phyloP scores from a whole-genome alignment of 2,888 invertebrate species.

The Cantharis flavilabris region DNA sequence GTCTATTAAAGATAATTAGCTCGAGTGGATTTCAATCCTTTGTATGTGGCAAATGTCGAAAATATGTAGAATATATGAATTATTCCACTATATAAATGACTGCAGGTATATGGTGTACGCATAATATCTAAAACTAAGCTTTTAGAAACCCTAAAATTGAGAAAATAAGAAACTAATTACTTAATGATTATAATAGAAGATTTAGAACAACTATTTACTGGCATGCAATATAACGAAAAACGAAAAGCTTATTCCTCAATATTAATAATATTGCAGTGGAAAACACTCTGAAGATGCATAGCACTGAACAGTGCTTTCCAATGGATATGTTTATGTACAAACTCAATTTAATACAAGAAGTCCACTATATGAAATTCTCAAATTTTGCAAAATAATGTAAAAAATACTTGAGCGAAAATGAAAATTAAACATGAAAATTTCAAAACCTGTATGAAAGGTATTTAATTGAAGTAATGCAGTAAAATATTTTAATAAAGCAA shows the following conservation, averaged over 20 bases:
- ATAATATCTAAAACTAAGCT: not conserved
- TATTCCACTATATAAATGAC: too few species aligned
- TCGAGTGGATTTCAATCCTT: not conserved
- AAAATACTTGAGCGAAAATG: not conserved
- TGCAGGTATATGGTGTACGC: too few species aligned
- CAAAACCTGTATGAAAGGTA: conserved; percentile 2
- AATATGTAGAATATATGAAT: not conserved
- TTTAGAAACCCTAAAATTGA: not conserved
- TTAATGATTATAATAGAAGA: too few species aligned
- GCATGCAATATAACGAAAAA: too few species aligned
- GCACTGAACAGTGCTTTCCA: too few species aligned
- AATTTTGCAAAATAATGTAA: not conserved
- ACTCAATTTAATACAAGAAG: not conserved
- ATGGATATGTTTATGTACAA: too few species aligned
- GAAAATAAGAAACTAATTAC: not conserved
- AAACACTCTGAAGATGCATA: too few species aligned
- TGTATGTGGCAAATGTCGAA: not conserved
- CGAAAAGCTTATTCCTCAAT: too few species aligned
- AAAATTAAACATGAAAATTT: not conserved
- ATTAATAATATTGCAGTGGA: too few species aligned
- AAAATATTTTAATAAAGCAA: conserved; percentile 17
- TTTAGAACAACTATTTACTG: too few species aligned
- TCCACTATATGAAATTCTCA: not conserved
- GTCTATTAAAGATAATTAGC: not conserved
- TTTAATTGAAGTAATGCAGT: conserved; percentile 8